Evolutionary conservation across 2,113 vertebrate species (phyloP).

Genomic region (Collichthys lucidus): DNA sequence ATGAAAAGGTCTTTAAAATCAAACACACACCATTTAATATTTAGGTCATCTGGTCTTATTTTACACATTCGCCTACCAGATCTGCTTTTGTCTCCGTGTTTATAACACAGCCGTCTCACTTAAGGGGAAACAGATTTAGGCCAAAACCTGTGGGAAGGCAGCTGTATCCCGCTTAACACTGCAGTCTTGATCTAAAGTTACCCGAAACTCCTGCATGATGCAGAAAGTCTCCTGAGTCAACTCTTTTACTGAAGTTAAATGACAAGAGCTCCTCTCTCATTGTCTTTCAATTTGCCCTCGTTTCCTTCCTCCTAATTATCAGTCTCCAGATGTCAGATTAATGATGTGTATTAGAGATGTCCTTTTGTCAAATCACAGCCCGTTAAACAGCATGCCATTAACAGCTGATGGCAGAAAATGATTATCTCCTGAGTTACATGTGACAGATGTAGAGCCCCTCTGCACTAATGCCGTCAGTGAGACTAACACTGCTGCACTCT

Average conservation of each 20-base stretch:
- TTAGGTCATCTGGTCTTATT: slow-evolving; percentile 14
- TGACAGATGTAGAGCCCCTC: slow-evolving; percentile 60
- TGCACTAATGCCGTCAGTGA: slow-evolving; percentile 28
- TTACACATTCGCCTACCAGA: slow-evolving; percentile 1
- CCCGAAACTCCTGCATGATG: slow-evolving; percentile 5
- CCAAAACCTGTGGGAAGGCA: slow-evolving; percentile 41
- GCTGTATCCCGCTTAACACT: not conserved
- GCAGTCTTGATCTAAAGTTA: slow-evolving; percentile 34
- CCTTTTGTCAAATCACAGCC: slow-evolving; percentile 72
- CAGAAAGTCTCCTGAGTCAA: slow-evolving; percentile 32
- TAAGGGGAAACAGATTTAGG: slow-evolving; percentile 41
- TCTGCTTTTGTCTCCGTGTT: slow-evolving; percentile 2
- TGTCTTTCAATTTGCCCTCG: slow-evolving; percentile 73
- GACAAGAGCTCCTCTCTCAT: slow-evolving; percentile 58
- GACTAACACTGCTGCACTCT: slow-evolving; percentile 42
- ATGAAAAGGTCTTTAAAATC: slow-evolving; percentile 7
- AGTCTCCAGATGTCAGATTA: slow-evolving; percentile 76
- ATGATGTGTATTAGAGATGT: slow-evolving; percentile 70
- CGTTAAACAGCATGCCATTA: slow-evolving; percentile 69
- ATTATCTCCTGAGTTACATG: slow-evolving; percentile 68
- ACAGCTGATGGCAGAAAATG: slow-evolving; percentile 65
- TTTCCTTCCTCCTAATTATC: slow-evolving; percentile 67
- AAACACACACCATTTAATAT: not conserved
- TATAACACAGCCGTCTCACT: slow-evolving; percentile 3
- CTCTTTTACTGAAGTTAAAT: slow-evolving; percentile 48